Conservation (phyloP, 2,797 vertebrate species). For the Serranus cabrilla region DNA sequence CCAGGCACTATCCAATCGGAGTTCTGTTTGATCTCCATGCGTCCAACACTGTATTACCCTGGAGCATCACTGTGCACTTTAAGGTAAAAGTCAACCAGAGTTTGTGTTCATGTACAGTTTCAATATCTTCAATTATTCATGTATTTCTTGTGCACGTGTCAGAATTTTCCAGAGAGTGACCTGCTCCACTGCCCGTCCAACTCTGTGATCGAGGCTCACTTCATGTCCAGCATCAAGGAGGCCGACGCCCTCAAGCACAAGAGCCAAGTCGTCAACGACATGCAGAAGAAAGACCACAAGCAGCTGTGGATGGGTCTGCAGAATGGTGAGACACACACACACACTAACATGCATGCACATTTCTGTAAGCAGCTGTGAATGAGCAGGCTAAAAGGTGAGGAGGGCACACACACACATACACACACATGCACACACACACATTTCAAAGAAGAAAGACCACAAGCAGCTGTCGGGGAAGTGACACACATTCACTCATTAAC, state of each 20-base stretch:
- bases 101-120: background rate
- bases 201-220: slow-evolving; percentile 96
- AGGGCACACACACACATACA: slow-evolving; percentile 10
- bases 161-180: slow-evolving; percentile 97
- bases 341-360: background rate
- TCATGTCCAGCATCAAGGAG: slow-evolving; percentile 99
- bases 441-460: slow-evolving; percentile 89
- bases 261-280: slow-evolving; percentile 98
- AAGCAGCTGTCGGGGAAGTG: slow-evolving; percentile 91
- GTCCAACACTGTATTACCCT: slow-evolving; percentile 94
- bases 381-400: slow-evolving; percentile 19
- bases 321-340: background rate
- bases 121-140: no score
- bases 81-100: slow-evolving; percentile 87
- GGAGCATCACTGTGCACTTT: slow-evolving; percentile 98
- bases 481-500: slow-evolving; percentile 45
- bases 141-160: slow-evolving; percentile 23
- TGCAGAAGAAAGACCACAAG: slow-evolving; percentile 99
- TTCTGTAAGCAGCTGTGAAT: slow-evolving; percentile 17
- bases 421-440: background rate
- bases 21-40: slow-evolving; percentile 98
- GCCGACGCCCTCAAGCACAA: slow-evolving; percentile 99
- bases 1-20: slow-evolving; percentile 97
- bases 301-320: slow-evolving; percentile 99
- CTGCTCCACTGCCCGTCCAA: slow-evolving; percentile 94